Evolutionary conservation across 2,888 invertebrate species (phyloP).

Genomic region (Drosophila limbata): DNA sequence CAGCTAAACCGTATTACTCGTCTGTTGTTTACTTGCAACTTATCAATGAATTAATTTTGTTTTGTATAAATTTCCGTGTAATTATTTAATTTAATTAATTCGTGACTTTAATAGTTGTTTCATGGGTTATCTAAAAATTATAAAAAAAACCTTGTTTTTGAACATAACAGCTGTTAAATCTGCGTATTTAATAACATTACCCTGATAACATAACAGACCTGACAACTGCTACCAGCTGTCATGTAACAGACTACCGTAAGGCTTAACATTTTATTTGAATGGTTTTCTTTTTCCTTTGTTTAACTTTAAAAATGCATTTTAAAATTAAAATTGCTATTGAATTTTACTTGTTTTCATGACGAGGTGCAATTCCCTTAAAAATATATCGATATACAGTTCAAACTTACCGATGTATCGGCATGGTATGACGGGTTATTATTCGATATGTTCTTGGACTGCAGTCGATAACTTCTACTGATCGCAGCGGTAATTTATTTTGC

Average conservation of each 20-base stretch:
- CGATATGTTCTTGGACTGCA: slow-evolving; percentile 37
- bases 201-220: not conserved
- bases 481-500: slow-evolving; percentile 66
- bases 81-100: not conserved
- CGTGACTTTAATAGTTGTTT: not conserved
- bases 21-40: not conserved
- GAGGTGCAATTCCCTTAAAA: not conserved
- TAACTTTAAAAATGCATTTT: not conserved
- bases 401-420: slow-evolving; percentile 24
- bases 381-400: slow-evolving; percentile 23
- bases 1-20: not conserved
- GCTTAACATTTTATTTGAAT: not conserved
- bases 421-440: slow-evolving; percentile 3
- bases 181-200: not conserved
- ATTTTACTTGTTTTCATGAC: not conserved
- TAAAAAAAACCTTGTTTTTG: not conserved
- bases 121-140: not conserved
- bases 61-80: not conserved
- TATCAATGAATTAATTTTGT: not conserved
- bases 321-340: no score
- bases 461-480: slow-evolving; percentile 50
- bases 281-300: not conserved
- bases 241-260: slow-evolving; percentile 16
- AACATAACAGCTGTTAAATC: not conserved
- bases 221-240: not conserved